These are phyloP conservation scores for Rhombomys opimus DNA, from an alignment of 2,113 vertebrate species.

Conservation along the genomic window DNA sequence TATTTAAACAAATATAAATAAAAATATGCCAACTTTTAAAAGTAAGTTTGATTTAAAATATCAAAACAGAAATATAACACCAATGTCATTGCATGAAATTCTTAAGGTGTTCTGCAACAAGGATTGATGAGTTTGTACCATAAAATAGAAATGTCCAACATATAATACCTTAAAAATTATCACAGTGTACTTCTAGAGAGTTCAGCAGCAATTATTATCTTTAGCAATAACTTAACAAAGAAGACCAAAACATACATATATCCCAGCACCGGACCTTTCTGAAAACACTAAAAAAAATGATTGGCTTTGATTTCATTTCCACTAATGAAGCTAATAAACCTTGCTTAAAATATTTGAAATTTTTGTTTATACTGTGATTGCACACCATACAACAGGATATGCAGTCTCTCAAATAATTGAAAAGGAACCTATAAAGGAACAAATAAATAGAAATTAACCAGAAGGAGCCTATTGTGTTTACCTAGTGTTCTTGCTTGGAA, in stretches of 20 bases:
- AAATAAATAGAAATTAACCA: constrained; percentile 23
- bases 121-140: constrained; percentile 71
- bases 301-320: constrained; percentile 56
- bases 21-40: constrained; percentile 80
- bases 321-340: constrained; percentile 41
- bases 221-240: constrained; percentile 50
- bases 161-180: constrained; percentile 72
- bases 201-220: constrained; percentile 51
- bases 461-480: neutral
- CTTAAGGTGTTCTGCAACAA: constrained; percentile 77
- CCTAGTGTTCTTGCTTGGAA: constrained; percentile 16
- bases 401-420: constrained; percentile 8
- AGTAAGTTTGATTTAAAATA: constrained; percentile 78
- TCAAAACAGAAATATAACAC: constrained; percentile 62
- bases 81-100: constrained; percentile 76
- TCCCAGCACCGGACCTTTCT: neutral
- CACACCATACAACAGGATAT: neutral
- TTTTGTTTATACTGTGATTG: constrained; percentile 23
- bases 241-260: neutral
- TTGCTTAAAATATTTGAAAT: constrained; percentile 7
- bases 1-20: constrained; percentile 82
- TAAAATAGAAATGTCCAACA: constrained; percentile 73
- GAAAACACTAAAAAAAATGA: constrained; percentile 44
- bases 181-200: constrained; percentile 59
- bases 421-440: neutral